These are phyloP conservation scores for Drosophila austrosaltans DNA, from an alignment of 2,888 invertebrate genomes.

Conservation along the genomic window DNA sequence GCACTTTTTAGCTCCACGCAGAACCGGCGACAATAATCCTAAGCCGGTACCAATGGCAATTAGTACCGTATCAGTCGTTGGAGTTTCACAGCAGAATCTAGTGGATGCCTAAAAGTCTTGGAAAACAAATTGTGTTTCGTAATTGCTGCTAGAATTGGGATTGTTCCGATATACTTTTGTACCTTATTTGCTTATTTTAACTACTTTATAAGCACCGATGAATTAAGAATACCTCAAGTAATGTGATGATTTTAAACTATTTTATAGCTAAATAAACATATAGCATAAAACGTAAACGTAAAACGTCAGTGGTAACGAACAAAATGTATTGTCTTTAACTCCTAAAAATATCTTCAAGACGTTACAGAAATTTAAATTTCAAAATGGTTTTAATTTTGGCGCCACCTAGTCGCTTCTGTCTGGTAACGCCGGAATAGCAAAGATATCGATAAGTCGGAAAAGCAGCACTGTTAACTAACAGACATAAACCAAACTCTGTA, in stretches of 20 bases:
- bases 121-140: too few relatives aligned
- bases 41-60: neutral
- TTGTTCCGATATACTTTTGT: neutral
- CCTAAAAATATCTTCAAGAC: too few relatives aligned
- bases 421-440: too few relatives aligned
- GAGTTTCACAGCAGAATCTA: conserved; percentile 38
- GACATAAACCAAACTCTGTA: too few relatives aligned
- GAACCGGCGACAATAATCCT: neutral
- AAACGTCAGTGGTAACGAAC: neutral
- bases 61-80: neutral
- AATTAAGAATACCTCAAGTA: neutral
- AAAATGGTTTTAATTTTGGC: too few relatives aligned
- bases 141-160: neutral
- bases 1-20: conserved; percentile 41
- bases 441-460: neutral
- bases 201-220: neutral
- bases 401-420: too few relatives aligned
- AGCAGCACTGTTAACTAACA: too few relatives aligned
- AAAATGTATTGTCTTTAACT: too few relatives aligned
- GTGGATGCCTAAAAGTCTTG: conserved; percentile 20
- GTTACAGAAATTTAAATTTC: neutral
- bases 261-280: neutral
- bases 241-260: conserved; percentile 1
- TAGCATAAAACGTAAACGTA: neutral
- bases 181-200: neutral